Base-by-base conservation (phyloP, 1,140 invertebrate genomes). In the Ditylenchus dipsaci region DNA sequence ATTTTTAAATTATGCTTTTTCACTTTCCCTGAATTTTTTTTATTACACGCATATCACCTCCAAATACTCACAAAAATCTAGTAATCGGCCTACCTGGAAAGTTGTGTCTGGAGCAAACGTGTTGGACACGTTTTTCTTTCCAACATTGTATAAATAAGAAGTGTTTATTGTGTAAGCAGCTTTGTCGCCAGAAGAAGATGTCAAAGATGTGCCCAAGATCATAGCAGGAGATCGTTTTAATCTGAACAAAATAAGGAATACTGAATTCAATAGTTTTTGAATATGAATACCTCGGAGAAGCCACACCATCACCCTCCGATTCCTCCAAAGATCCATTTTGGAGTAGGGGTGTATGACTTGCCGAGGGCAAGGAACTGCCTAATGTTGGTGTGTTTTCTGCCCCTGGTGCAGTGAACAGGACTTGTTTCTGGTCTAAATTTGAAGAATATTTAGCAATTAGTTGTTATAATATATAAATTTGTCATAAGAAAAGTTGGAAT, bases 181-280 rank as follows among this genome's bases (percentile, higher is more conserved):
- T 1, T 53, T 53, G 3, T 53, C 49, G 23, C 49, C 49, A 26
- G 49, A 53, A 45, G 43, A n/a, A 19, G 49, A 21, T 38, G 3
- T 38, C 33, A 38, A 38, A 11, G 33, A 38, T 38, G 11, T 38
- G 33, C 33, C 33, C 19, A 81, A 69, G 62, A 82, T 83, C 79
- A 81, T 81, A 11, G 78, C 79, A 19, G 79, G 79, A n/a, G 79
- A 81, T 33, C 79, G 69, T 73, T 82, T 81, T 9, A 81, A 63
- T 58, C 79, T 82, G 58, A 23, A 75, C 49, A 53, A 53, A 1
- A 53, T 53, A 53, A 21, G 8, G 49, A 53, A 3, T 21, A 13
- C 49, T 21, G 3, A 7, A 15, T 21, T 7, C 3, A 17, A 3
- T 17, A 53, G 49, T 17, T 21, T 21, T 65, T 21, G 13, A 8